phyloP scores from a whole-genome alignment of 2,113 vertebrate species.

The Phycodurus eques region DNA sequence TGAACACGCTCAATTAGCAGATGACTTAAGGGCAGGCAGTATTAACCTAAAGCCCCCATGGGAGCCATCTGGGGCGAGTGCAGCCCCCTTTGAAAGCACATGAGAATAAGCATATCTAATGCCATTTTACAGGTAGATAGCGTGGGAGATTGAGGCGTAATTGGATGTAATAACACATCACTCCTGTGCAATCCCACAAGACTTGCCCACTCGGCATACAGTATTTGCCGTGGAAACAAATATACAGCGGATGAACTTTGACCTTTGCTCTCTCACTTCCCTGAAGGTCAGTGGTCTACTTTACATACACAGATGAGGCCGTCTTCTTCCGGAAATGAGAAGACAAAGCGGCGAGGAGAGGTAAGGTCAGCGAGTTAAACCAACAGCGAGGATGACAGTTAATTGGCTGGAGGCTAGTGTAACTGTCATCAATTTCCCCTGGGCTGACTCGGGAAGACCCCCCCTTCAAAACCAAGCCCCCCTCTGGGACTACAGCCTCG shows the following conservation, averaged over 20 bases:
- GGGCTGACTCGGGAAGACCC: conserved; percentile 58
- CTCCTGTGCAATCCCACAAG: conserved; percentile 55
- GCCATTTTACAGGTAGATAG: conserved; percentile 80
- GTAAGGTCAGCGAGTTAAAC: conserved; percentile 79
- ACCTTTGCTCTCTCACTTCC: conserved; percentile 66
- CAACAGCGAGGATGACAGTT: conserved; percentile 80
- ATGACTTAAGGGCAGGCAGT: conserved; percentile 44
- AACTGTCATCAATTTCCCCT: conserved; percentile 75
- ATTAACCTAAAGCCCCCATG: conserved; percentile 55
- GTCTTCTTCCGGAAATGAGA: conserved; percentile 72
- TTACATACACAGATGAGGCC: conserved; percentile 78
- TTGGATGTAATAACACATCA: conserved; percentile 78
- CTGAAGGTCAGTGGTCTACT: conserved; percentile 73
- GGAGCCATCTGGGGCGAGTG: conserved; percentile 57
- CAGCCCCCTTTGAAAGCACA: conserved; percentile 61
- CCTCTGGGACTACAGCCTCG: conserved; percentile 36
- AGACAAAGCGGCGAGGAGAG: conserved; percentile 73
- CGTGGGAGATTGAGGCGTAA: conserved; percentile 74
- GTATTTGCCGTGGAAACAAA: conserved; percentile 65
- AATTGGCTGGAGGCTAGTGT: conserved; percentile 75
- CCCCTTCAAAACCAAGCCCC: conserved; percentile 45
- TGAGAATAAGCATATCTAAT: conserved; percentile 76
- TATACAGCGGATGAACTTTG: conserved; percentile 73
- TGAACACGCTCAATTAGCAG: conserved; percentile 50
- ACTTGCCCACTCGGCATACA: conserved; percentile 25